Conservation (phyloP, 2,113 vertebrate species). For the Lampris megalopsis region DNA sequence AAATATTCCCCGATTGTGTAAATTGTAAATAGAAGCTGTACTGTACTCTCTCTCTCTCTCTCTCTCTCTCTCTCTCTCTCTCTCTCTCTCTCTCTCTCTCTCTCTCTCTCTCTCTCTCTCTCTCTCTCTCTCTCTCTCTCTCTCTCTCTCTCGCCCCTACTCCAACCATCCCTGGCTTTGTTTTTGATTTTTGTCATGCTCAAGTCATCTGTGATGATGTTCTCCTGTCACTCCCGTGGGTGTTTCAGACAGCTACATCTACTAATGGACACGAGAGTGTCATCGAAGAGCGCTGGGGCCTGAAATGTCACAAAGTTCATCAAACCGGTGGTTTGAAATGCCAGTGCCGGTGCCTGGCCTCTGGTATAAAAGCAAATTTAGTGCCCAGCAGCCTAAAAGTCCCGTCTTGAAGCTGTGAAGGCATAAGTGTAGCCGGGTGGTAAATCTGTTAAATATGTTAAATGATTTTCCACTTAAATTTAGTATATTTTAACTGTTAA, state of each 20-base stretch:
- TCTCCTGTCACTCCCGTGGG: not conserved
- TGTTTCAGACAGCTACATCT: conserved; percentile 5
- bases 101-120: conserved; percentile 5
- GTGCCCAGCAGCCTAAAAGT: conserved; percentile 24
- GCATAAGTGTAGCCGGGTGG: conserved; percentile 12
- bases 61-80: conserved; percentile 4
- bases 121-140: conserved; percentile 13
- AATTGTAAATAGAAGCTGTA: not conserved
- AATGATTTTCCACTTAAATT: too few species aligned
- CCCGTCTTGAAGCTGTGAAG: conserved; percentile 47
- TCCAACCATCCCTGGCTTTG: too few species aligned
- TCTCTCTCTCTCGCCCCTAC: not conserved
- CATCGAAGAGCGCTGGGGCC: conserved; percentile 55
- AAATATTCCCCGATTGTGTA: not conserved
- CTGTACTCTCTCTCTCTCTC: not conserved
- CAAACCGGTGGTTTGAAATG: conserved; percentile 58
- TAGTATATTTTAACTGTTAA: too few species aligned
- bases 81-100: not conserved
- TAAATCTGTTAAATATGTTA: too few species aligned
- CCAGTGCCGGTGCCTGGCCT: conserved; percentile 31
- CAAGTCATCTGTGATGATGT: conserved; percentile 15
- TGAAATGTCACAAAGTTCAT: conserved; percentile 62
- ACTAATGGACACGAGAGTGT: conserved; percentile 36
- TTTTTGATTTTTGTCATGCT: conserved; percentile 23
- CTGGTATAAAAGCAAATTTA: conserved; percentile 55